A percentile compares a stretch with the other conserved stretches of the same genome.
Conservation (phyloP, 2,888 invertebrate genomes). For the Andricus curvator region DNA sequence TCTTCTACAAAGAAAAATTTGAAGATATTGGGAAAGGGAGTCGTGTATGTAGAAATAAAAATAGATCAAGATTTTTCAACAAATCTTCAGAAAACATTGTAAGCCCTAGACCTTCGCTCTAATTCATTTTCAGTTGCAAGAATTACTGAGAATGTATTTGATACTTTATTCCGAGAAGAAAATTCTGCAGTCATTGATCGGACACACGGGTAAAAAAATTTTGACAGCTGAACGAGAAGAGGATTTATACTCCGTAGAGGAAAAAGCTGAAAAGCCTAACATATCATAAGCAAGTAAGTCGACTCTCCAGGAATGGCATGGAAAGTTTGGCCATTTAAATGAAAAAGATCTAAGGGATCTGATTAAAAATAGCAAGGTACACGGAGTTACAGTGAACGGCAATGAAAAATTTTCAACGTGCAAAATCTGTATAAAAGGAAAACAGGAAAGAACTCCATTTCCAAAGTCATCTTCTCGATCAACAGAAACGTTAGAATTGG, state of each 20-base stretch:
- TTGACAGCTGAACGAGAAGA: no score
- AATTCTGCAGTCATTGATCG: slow-evolving; percentile 19
- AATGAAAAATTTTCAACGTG: neutral
- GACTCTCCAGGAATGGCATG: slow-evolving; percentile 37
- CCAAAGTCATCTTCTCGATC: slow-evolving; percentile 19
- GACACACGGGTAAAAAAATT: neutral
- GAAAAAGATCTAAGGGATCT: slow-evolving; percentile 17
- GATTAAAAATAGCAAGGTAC: neutral
- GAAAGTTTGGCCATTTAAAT: slow-evolving; percentile 44
- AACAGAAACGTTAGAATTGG: slow-evolving; percentile 51
- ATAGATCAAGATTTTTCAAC: no score
- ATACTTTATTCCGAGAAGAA: neutral
- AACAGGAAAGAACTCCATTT: slow-evolving; percentile 34
- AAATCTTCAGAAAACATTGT: neutral
- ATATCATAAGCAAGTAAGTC: no score
- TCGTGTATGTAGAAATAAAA: no score
- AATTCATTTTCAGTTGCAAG: slow-evolving; percentile 13
- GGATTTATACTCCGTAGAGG: slow-evolving; percentile 37
- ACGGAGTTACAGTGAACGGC: neutral
- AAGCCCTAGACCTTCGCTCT: neutral
- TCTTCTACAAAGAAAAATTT: no score
- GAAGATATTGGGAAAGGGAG: neutral
- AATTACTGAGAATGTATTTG: neutral
- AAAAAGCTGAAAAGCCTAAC: neutral
- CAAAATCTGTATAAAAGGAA: slow-evolving; percentile 44